Base-by-base conservation (phyloP, 2,888 invertebrate genomes). In the Epinotia bilunana region DNA sequence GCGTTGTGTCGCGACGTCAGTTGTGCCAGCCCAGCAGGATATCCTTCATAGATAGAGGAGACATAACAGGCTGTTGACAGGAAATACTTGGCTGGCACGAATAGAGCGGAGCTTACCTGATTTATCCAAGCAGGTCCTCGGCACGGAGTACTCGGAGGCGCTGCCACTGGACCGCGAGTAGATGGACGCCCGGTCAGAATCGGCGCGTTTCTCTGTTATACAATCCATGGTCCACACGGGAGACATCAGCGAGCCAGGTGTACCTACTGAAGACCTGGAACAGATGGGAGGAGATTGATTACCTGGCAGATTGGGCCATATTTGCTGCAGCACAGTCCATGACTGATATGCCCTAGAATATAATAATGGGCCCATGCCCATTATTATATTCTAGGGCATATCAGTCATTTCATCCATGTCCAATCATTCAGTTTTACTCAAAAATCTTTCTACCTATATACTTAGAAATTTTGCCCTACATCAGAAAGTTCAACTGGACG, bases 131-230 rank as follows among this genome's bases (percentile, higher is more conserved):
- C 92, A 93, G 7, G 88, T 85, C 77, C 95, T 91, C 0, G 95
- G 95, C 12, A 95, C 94, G 16, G 95, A 96, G 86, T 96, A 96
- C 82, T 96, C 96, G 0, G 96, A 96, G 16, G 95, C 95, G 74
- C 95, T 95, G 64, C 96, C 95, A 70, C 96, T 95, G 76, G 96
- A 95, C 9, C 94, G 94, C 0, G 96, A 96, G 79, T 96, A 96
- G 72, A 96, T 91, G 0, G 96, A 96, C 33, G 96, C 93, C 43
- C 96, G 91, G 83, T 96, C 96, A 23, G 95, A 95, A 79, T 94
- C 94, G 16, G 93, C 92, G 0, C 93, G 89, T 78, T 92, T 92
- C 77, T 94, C 92, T 76, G 91, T 81, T 61, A 94, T 92, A 78
- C 94, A 92, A 78, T 95, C 95, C 90, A 95, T 95, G 0, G 95